phyloP scores from a whole-genome alignment of 2,888 invertebrate genomes.

The Lymantria monacha region DNA sequence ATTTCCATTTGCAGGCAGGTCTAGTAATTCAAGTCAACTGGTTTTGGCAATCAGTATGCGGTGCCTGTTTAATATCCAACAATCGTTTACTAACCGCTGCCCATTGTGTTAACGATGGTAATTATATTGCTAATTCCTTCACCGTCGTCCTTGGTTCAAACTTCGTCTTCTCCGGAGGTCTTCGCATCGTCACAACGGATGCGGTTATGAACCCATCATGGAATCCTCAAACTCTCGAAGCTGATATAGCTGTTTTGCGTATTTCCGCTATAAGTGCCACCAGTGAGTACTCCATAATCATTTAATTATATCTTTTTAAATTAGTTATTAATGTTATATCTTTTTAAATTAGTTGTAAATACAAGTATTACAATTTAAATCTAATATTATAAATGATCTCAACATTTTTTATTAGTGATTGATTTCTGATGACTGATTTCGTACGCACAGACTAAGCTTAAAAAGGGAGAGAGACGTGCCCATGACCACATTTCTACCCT shows the following conservation, averaged over 20 bases:
- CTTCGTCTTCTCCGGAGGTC: constrained; percentile 17
- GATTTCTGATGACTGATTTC: too few relatives aligned
- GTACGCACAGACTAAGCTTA: too few relatives aligned
- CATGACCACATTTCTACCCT: too few relatives aligned
- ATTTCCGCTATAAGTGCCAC: not conserved
- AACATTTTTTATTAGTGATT: too few relatives aligned
- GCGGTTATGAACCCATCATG: constrained; percentile 15
- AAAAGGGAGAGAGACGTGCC: too few relatives aligned
- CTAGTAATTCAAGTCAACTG: constrained; percentile 12
- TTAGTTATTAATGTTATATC: not conserved
- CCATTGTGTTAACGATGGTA: constrained; percentile 39
- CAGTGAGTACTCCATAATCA: not conserved
- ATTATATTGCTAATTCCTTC: constrained; percentile 25
- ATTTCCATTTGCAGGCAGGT: constrained; percentile 11
- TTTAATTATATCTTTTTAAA: not conserved
- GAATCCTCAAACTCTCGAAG: constrained; percentile 2
- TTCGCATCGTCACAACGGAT: constrained; percentile 13
- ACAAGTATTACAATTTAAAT: too few relatives aligned
- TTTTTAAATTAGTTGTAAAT: not conserved
- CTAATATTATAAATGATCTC: too few relatives aligned
- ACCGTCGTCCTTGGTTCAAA: constrained; percentile 42
- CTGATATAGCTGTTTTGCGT: constrained; percentile 19
- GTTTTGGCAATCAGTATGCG: constrained; percentile 15
- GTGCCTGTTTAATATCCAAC: constrained; percentile 25
- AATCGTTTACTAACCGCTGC: constrained; percentile 42